Percentiles rank a stretch among this genome's conserved stretches.
Conservation (phyloP, 2,113 vertebrate species). For the Acanthochromis polyacanthus region DNA sequence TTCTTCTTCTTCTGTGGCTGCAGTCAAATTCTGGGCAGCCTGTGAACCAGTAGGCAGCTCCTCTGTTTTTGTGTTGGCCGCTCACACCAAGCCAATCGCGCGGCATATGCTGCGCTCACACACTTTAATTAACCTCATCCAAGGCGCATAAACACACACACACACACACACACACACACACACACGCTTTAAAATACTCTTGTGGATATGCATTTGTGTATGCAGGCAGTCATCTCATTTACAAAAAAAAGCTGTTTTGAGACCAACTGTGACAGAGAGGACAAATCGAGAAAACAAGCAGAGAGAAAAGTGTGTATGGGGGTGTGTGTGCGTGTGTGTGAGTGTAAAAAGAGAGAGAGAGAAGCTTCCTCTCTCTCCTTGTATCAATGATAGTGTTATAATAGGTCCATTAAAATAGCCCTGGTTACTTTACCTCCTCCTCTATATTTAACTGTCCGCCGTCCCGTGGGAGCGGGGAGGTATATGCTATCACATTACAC, state of each 20-base stretch:
- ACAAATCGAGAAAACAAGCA: conserved; percentile 42
- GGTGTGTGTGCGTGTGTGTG: conserved; percentile 48
- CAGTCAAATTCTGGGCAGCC: conserved; percentile 63
- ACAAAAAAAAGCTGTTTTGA: conserved; percentile 29
- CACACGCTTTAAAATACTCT: conserved; percentile 39
- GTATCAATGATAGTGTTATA: conserved; percentile 83
- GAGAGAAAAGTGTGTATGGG: conserved; percentile 37
- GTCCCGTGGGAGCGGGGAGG: conserved; percentile 76
- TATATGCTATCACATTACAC: conserved; percentile 83
- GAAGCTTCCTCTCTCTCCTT: conserved; percentile 55
- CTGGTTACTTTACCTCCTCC: conserved; percentile 77
- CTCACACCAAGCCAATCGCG: conserved; percentile 53
- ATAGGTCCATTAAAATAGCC: conserved; percentile 82
- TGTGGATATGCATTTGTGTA: conserved; percentile 27
- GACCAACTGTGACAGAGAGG: conserved; percentile 43
- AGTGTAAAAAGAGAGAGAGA: conserved; percentile 1
- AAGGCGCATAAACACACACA: conserved; percentile 40
- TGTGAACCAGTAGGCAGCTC: conserved; percentile 55
- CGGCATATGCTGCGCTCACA: conserved; percentile 63
- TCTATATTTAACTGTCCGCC: conserved; percentile 82
- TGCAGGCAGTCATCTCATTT: conserved; percentile 20
- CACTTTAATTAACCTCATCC: conserved; percentile 64
- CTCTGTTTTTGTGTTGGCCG: conserved; percentile 58
- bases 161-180: conserved; percentile 37
- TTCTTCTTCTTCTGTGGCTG: conserved; percentile 49